Conservation (phyloP, 2,888 invertebrate species). For the Panopea generosa region DNA sequence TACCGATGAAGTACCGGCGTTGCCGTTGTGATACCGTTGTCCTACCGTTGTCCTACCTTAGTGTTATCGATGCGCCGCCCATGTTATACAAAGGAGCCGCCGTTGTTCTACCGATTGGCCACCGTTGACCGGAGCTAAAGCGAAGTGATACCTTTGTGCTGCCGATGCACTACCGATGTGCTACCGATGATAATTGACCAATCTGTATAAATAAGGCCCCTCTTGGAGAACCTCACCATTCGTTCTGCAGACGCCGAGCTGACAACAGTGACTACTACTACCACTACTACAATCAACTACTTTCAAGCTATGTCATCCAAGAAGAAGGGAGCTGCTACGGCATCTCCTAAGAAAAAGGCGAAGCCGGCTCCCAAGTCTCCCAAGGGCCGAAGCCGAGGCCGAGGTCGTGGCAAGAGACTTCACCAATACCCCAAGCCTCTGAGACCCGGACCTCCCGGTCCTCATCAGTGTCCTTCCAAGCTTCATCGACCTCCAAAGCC, state of each 20-base stretch:
- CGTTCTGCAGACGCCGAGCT: background rate
- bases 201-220: too few relatives aligned
- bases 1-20: too few relatives aligned
- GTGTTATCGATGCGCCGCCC: too few relatives aligned
- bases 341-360: constrained; percentile 2
- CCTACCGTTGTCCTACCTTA: too few relatives aligned
- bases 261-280: constrained; percentile 3
- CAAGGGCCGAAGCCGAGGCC: background rate
- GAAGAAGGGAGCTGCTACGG: background rate
- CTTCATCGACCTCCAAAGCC: background rate
- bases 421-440: background rate
- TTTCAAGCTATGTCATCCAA: background rate
- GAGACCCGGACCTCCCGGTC: constrained; percentile 3
- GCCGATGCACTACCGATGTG: too few relatives aligned
- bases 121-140: too few relatives aligned
- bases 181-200: too few relatives aligned
- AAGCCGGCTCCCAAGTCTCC: constrained; percentile 5
- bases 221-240: constrained; percentile 5
- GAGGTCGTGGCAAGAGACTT: background rate
- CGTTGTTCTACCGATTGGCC: too few relatives aligned
- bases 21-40: too few relatives aligned
- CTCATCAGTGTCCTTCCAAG: background rate
- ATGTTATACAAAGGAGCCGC: too few relatives aligned
- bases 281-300: background rate
- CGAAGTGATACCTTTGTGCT: too few relatives aligned